Evolutionary conservation across 2,888 invertebrate genomes (phyloP).

Genomic region (Melieria omissa): DNA sequence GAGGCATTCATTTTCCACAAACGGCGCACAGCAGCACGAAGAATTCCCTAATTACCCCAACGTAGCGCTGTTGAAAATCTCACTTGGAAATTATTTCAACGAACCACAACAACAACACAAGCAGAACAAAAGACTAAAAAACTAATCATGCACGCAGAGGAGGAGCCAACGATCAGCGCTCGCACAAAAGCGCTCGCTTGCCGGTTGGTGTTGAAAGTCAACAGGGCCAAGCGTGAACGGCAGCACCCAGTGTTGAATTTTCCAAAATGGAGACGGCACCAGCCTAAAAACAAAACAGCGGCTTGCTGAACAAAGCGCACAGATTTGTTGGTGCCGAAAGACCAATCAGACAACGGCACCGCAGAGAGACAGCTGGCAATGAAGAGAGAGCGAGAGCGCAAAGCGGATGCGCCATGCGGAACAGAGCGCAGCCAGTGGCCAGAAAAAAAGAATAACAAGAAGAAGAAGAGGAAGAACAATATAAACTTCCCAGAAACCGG

Average conservation of each 20-base stretch:
- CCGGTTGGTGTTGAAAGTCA: conserved; percentile 58
- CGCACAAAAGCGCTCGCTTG: conserved; percentile 41
- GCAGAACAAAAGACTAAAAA: neutral
- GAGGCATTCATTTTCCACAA: conserved; percentile 1
- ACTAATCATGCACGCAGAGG: conserved; percentile 35
- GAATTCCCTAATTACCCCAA: conserved; percentile 45
- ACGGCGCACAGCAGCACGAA: conserved; percentile 36
- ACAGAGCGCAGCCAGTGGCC: neutral
- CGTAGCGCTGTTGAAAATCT: conserved; percentile 58
- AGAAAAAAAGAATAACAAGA: too few relatives aligned
- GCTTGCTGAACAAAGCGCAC: neutral
- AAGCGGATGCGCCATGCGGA: neutral
- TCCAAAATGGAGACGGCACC: conserved; percentile 48
- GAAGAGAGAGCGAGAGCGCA: conserved; percentile 16
- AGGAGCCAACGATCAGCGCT: conserved; percentile 45
- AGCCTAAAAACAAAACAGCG: neutral
- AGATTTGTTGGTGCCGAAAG: neutral
- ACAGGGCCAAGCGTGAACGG: conserved; percentile 61
- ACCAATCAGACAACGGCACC: conserved; percentile 39
- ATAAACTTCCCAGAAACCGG: conserved; percentile 12
- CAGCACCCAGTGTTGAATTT: conserved; percentile 49
- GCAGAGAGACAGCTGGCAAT: conserved; percentile 32
- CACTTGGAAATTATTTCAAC: conserved; percentile 59
- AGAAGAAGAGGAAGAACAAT: neutral
- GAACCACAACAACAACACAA: conserved; percentile 43